Conservation (phyloP, 2,888 invertebrate species). For the Microctonus hyperodae region DNA sequence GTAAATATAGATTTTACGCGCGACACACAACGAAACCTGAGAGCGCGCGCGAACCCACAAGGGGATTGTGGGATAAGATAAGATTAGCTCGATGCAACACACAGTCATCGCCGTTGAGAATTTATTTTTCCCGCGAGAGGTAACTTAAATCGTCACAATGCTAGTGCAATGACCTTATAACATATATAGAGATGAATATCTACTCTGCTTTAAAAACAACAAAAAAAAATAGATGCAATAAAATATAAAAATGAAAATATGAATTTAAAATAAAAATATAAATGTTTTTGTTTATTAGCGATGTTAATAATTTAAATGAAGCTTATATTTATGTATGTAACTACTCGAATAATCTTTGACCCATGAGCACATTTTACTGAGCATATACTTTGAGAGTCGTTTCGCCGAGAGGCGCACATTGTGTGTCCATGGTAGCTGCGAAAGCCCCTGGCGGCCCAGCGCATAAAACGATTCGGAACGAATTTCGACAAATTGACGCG, state of each 20-base stretch:
- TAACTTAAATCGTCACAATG: constrained; percentile 19
- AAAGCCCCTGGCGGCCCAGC: constrained; percentile 48
- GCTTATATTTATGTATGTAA: background rate
- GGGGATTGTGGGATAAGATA: constrained; percentile 57
- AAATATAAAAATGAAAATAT: background rate
- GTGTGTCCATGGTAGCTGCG: constrained; percentile 59
- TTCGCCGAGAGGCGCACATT: background rate
- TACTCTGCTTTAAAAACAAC: background rate
- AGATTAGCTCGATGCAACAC: constrained; percentile 47
- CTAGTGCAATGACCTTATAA: constrained; percentile 26
- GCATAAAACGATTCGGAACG: constrained; percentile 64
- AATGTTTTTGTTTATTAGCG: background rate
- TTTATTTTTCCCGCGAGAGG: constrained; percentile 5
- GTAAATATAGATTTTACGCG: constrained; percentile 9
- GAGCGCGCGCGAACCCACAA: constrained; percentile 25
- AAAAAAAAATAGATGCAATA: background rate
- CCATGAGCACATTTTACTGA: constrained; percentile 9
- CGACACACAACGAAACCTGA: constrained; percentile 8
- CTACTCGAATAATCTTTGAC: constrained; percentile 19
- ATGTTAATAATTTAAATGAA: background rate
- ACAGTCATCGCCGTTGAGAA: constrained; percentile 19
- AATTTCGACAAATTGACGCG: constrained; percentile 64
- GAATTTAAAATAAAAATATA: background rate
- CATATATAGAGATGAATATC: constrained; percentile 4
- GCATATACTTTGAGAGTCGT: constrained; percentile 5